A percentile compares a stretch with the other conserved stretches of the same genome.
Conservation (phyloP, 2,113 vertebrate genomes). For the Uropsilus gracilis region DNA sequence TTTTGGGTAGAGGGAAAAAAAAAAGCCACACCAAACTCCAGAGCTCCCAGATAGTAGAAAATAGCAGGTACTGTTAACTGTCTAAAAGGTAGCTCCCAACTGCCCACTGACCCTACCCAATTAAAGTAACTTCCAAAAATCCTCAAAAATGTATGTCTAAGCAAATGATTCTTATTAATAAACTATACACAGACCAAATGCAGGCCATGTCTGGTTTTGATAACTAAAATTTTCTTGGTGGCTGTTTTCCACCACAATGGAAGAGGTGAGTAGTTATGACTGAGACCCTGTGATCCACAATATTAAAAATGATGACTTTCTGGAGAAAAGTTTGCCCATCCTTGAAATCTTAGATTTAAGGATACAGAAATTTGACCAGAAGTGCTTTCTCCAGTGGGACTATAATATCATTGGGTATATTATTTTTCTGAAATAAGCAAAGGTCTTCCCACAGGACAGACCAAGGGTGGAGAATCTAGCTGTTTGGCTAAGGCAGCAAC, state of each 20-base stretch:
- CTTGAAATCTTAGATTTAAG: neutral
- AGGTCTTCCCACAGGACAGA: neutral
- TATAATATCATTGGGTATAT: neutral
- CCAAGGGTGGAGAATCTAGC: neutral
- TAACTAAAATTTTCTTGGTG: neutral
- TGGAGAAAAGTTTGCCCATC: neutral
- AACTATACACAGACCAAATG: neutral
- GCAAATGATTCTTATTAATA: slow-evolving; percentile 6
- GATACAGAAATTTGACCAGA: neutral
- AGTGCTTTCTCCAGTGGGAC: neutral
- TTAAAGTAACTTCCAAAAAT: slow-evolving; percentile 56
- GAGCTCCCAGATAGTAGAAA: neutral
- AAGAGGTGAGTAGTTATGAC: neutral
- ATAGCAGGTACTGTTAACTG: neutral
- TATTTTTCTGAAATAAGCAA: neutral
- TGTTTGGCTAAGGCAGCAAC: neutral
- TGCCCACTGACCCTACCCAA: neutral
- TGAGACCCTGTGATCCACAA: neutral
- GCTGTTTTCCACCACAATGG: neutral
- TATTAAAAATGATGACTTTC: neutral
- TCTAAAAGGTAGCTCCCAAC: neutral
- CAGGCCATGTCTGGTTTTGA: neutral
- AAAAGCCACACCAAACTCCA: slow-evolving; percentile 14
- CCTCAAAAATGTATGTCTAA: neutral
- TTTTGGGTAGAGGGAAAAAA: neutral